These are phyloP conservation scores for Drosophila arizonae DNA, from an alignment of 1,140 invertebrate species.

Conservation along the genomic window DNA sequence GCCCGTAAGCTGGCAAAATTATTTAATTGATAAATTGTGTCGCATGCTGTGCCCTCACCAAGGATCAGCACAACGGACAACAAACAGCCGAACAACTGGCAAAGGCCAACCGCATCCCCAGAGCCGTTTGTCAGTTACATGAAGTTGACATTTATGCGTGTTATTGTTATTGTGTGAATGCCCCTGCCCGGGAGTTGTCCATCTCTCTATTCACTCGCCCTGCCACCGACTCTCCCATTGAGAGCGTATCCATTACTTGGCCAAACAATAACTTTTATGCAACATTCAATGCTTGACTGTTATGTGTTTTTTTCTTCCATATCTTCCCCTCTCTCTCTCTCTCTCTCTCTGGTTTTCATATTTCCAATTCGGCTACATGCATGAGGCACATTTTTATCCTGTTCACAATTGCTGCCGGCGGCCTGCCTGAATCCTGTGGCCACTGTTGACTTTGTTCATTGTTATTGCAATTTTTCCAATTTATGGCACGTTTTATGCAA, in stretches of 20 bases:
- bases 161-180: constrained; percentile 51
- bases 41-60: constrained; percentile 67
- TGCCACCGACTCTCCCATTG: constrained; percentile 27
- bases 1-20: not conserved
- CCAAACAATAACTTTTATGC: constrained; percentile 68
- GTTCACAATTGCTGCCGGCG: constrained; percentile 48
- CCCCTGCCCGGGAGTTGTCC: constrained; percentile 22
- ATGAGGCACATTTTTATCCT: constrained; percentile 22
- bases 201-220: constrained; percentile 14
- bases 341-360: not conserved
- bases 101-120: constrained; percentile 31
- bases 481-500: constrained; percentile 55
- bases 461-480: constrained; percentile 61
- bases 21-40: constrained; percentile 76
- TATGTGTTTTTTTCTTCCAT: not conserved
- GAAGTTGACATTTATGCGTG: constrained; percentile 75
- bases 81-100: constrained; percentile 14
- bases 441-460: constrained; percentile 52
- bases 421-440: constrained; percentile 29
- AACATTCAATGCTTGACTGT: constrained; percentile 48
- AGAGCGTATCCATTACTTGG: constrained; percentile 80
- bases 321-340: not conserved
- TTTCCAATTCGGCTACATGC: constrained; percentile 14
- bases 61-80: constrained; percentile 19
- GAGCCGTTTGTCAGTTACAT: constrained; percentile 61